Evolutionary conservation across 2,888 invertebrate species (phyloP).

Genomic region (Nemotelus nigrinus): DNA sequence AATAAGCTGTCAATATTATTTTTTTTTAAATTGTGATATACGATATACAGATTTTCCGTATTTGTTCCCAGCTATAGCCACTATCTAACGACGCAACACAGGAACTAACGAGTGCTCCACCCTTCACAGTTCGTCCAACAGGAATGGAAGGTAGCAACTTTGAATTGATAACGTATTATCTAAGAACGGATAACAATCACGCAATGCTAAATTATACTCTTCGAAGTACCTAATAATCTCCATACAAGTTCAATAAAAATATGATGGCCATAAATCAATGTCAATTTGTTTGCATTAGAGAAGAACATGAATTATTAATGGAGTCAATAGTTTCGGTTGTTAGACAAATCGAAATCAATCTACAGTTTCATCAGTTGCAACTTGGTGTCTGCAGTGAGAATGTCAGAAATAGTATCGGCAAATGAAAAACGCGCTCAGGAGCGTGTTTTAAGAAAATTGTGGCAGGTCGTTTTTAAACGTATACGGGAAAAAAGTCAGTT

Average conservation of each 20-base stretch:
- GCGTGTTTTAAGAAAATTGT: constrained; percentile 37
- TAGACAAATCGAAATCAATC: neutral
- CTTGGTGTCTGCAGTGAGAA: neutral
- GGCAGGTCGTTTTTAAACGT: constrained; percentile 42
- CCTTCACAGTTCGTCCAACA: neutral
- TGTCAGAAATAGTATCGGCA: constrained; percentile 35
- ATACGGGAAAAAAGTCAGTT: constrained; percentile 41
- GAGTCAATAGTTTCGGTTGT: neutral
- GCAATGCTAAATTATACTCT: neutral
- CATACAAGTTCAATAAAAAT: neutral
- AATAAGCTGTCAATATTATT: too few species aligned
- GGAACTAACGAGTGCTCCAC: neutral
- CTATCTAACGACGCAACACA: too few species aligned
- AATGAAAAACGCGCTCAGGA: constrained; percentile 31
- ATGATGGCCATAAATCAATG: neutral
- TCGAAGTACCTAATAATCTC: neutral
- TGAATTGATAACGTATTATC: neutral
- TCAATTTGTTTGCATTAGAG: neutral
- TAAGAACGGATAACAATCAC: neutral
- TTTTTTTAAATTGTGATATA: neutral
- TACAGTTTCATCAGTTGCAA: neutral
- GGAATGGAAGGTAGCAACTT: constrained; percentile 10
- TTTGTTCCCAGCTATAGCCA: neutral
- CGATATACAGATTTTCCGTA: neutral
- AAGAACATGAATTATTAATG: constrained; percentile 24